Evolutionary conservation across 2,888 invertebrate species (phyloP).

Genomic region (Drosophila atripex): DNA sequence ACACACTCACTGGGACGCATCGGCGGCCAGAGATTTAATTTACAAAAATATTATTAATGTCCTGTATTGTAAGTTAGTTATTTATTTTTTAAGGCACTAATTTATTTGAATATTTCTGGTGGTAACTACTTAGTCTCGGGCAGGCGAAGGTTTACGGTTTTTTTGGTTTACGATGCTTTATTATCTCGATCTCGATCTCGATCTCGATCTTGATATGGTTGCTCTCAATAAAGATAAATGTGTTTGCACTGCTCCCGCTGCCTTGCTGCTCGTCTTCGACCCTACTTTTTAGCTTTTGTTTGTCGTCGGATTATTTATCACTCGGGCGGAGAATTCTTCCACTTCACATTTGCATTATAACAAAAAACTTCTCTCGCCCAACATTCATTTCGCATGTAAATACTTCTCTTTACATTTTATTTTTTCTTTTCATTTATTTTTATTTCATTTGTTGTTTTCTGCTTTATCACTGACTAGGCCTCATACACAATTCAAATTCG

Average conservation of each 20-base stretch:
- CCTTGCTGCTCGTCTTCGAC: constrained; percentile 21
- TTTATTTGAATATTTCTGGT: constrained; percentile 32
- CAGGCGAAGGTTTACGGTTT: too few relatives aligned
- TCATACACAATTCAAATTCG: constrained; percentile 40
- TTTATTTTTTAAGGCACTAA: constrained; percentile 32
- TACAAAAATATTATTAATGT: too few relatives aligned
- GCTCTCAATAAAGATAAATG: constrained; percentile 57
- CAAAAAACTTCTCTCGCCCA: constrained; percentile 46
- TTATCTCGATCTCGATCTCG: constrained; percentile 45
- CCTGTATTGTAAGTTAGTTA: background rate
- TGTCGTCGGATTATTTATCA: constrained; percentile 41
- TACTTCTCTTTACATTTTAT: constrained; percentile 35
- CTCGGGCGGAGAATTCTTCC: constrained; percentile 37
- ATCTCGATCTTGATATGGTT: constrained; percentile 43
- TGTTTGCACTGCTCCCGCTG: too few relatives aligned
- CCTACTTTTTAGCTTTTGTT: constrained; percentile 22
- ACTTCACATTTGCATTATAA: constrained; percentile 70
- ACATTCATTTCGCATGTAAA: constrained; percentile 57
- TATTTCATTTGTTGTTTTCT: constrained; percentile 10
- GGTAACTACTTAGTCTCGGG: constrained; percentile 53
- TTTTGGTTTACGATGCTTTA: constrained; percentile 53
- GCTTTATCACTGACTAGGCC: constrained; percentile 19
- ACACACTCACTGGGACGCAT: too few relatives aligned
- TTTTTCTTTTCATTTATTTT: constrained; percentile 5
- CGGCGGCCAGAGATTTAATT: constrained; percentile 37